Base-by-base conservation (phyloP, 2,113 vertebrate species). In the Propithecus coquereli region DNA sequence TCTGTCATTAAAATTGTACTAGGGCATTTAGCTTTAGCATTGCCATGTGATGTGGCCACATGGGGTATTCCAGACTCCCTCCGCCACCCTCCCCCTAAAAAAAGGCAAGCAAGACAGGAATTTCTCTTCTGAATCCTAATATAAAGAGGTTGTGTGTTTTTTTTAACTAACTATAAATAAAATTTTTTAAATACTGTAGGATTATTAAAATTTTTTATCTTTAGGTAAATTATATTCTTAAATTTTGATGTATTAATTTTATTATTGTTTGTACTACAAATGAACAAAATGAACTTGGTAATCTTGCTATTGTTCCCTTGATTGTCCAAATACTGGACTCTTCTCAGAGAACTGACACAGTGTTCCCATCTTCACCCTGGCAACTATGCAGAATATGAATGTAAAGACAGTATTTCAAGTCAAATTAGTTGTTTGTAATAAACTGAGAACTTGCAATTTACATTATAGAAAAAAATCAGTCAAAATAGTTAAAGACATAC, bases 401-500 rank as follows among this genome's bases (percentile, higher is more conserved):
- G 3, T 73, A 47, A 54, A 54, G 52, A 32, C 47, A 91, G 5
- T 65, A 50, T 90, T 96, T 94, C n/a, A 80, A 79, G 16, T 81
- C 87, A 86, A 34, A 86, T 93, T 34, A 30, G 68, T 79, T 92
- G 7, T 63, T 92, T 85, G 82, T 0, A 77, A 34, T 96, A 54
- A 81, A 76, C 66, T 59, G 63, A 73, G 61, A 86, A 59, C 11
- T 52, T n/a, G 20, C 2, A 43, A 1, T 94, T 94, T 68, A 57
- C 25, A 68, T 90, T 77, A 54, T 50, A 45, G 50, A 16, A 54
- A 50, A 76, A 70, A 80, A 52, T 74, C 30, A 45, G 34, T 87
- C 63, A 85, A 61, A 94, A 80, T 84, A 66, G 52, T 43, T 93
- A 32, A 87, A 89, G 63, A 14, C 6, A 7, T 25, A 17, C 8